Evolutionary conservation across 2,888 invertebrate genomes (phyloP).

Genomic region (Cataglyphis altisquamis): DNA sequence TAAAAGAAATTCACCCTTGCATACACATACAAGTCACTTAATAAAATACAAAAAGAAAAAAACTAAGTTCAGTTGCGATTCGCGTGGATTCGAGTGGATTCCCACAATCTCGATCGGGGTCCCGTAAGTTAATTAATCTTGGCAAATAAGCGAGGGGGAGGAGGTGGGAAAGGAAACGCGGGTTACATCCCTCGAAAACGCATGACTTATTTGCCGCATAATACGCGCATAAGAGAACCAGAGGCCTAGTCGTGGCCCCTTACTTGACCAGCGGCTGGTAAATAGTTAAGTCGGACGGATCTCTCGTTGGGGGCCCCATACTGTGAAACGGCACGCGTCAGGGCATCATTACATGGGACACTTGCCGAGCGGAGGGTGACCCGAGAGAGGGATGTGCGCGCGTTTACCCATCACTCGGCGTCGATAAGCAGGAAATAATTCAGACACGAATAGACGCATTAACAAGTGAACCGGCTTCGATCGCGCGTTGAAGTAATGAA

Average conservation of each 20-base stretch:
- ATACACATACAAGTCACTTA: neutral
- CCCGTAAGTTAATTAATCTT: slow-evolving; percentile 83
- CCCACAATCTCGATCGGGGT: slow-evolving; percentile 57
- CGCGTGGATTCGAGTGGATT: slow-evolving; percentile 20
- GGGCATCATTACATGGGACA: slow-evolving; percentile 85
- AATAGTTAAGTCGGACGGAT: slow-evolving; percentile 78
- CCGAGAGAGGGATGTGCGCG: slow-evolving; percentile 59
- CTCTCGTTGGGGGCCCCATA: slow-evolving; percentile 75
- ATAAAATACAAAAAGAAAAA: neutral
- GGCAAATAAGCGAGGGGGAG: slow-evolving; percentile 75
- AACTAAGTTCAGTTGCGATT: neutral
- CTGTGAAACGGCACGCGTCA: slow-evolving; percentile 85
- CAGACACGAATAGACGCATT: slow-evolving; percentile 31
- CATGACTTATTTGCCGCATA: slow-evolving; percentile 82
- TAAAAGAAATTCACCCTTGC: neutral
- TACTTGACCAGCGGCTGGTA: slow-evolving; percentile 72
- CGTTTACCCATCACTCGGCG: slow-evolving; percentile 64
- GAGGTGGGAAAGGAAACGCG: slow-evolving; percentile 39
- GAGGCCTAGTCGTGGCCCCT: slow-evolving; percentile 58
- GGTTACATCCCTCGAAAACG: slow-evolving; percentile 71
- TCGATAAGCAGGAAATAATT: slow-evolving; percentile 51
- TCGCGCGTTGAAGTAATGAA: slow-evolving; percentile 30
- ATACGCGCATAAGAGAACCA: slow-evolving; percentile 70
- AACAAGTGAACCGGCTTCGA: slow-evolving; percentile 58
- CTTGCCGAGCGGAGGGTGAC: slow-evolving; percentile 80